These are phyloP conservation scores for Drosophila nr. medialis DNA, from an alignment of 2,888 invertebrate species.

Conservation along the genomic window DNA sequence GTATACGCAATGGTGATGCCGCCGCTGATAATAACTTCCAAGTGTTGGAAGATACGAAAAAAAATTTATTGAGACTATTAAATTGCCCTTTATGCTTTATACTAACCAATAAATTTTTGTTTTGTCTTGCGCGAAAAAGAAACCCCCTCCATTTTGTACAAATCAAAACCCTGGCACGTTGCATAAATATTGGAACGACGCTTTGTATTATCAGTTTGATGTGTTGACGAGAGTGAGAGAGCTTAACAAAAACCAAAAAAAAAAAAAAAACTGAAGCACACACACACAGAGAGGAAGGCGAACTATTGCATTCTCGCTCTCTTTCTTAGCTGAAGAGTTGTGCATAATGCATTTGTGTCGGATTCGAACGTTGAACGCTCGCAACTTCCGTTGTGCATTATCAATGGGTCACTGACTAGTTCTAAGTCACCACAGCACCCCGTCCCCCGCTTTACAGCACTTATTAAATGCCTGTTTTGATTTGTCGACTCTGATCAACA, in stretches of 20 bases:
- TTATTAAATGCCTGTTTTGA: constrained; percentile 9
- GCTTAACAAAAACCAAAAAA: not conserved
- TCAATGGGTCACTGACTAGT: constrained; percentile 69
- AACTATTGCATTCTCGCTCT: constrained; percentile 18
- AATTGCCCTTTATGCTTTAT: constrained; percentile 5
- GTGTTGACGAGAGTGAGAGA: not conserved
- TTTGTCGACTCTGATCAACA: constrained; percentile 33
- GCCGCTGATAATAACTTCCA: constrained; percentile 30
- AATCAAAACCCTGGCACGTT: constrained; percentile 33
- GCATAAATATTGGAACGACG: constrained; percentile 37
- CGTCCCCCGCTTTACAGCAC: not conserved
- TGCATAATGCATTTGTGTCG: constrained; percentile 21
- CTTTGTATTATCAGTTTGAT: constrained; percentile 43
- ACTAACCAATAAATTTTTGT: constrained; percentile 15
- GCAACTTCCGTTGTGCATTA: constrained; percentile 67
- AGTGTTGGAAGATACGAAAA: constrained; percentile 18
- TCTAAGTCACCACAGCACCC: constrained; percentile 3
- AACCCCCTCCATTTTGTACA: not conserved
- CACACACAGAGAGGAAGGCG: constrained; percentile 7
- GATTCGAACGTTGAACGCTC: constrained; percentile 27
- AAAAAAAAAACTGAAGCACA: constrained; percentile 5
- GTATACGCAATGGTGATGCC: constrained; percentile 6
- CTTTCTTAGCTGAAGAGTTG: constrained; percentile 14
- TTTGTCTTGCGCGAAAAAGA: not conserved
- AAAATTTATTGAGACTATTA: constrained; percentile 12